phyloP scores from a whole-genome alignment of 1,140 invertebrate genomes.

The Drosophila subobscura region DNA sequence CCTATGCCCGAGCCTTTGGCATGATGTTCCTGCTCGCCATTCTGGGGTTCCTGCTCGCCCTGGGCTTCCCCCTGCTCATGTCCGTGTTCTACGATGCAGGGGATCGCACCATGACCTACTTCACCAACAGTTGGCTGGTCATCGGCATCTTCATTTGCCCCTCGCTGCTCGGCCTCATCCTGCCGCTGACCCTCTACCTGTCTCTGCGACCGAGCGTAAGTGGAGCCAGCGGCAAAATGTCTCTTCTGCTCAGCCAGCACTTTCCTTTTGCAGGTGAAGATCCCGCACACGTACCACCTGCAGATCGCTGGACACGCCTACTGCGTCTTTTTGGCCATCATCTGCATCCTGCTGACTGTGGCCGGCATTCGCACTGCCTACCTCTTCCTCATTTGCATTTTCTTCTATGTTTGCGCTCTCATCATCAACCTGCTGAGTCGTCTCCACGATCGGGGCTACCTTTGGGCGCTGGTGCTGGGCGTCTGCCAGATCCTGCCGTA shows the following conservation, averaged over 20 bases:
- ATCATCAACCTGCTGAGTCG: conserved; percentile 64
- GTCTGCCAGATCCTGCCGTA: conserved; percentile 75
- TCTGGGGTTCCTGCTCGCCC: conserved; percentile 73
- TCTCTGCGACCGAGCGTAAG: conserved; percentile 85
- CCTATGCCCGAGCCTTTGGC: conserved; percentile 52
- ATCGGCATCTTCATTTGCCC: conserved; percentile 86
- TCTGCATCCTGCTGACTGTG: conserved; percentile 57
- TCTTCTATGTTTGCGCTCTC: conserved; percentile 66
- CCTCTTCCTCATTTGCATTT: conserved; percentile 65
- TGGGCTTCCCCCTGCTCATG: conserved; percentile 84
- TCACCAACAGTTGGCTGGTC: conserved; percentile 86
- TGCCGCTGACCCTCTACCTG: conserved; percentile 53
- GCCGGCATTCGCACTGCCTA: conserved; percentile 65
- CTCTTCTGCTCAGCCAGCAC: rapidly evolving
- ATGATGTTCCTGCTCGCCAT: conserved; percentile 62
- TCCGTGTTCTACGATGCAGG: conserved; percentile 83
- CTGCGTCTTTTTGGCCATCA: conserved; percentile 52
- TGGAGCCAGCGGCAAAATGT: not conserved
- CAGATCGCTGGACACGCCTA: conserved; percentile 72
- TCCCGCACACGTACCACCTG: conserved; percentile 53
- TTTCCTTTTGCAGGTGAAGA: conserved; percentile 39
- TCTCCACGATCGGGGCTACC: conserved; percentile 84
- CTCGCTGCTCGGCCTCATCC: conserved; percentile 79
- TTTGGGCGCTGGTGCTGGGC: conserved; percentile 86
- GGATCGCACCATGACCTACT: conserved; percentile 88